Conservation (phyloP, 2,888 invertebrate species). For the Caenorhabditis angaria region DNA sequence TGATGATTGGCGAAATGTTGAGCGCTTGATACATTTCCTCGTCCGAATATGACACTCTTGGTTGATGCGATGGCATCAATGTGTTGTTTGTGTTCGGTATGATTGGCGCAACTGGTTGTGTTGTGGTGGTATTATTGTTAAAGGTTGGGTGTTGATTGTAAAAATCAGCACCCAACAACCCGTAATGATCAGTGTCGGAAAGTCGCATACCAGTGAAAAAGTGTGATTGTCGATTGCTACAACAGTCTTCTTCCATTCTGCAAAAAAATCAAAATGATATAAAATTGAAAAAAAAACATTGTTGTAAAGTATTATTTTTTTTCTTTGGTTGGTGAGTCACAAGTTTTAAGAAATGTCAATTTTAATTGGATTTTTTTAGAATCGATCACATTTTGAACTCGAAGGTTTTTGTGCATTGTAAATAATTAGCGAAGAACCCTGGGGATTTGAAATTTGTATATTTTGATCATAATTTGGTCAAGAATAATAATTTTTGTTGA, state of each 20-base stretch:
- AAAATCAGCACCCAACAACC: constrained; percentile 21
- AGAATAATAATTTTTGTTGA: too few species aligned
- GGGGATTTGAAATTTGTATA: too few species aligned
- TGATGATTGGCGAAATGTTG: constrained; percentile 25
- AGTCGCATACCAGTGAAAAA: constrained; percentile 19
- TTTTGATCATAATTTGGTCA: too few species aligned
- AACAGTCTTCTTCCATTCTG: constrained; percentile 29
- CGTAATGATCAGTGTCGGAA: constrained; percentile 26
- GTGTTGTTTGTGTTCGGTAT: too few species aligned
- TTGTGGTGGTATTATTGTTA: background rate
- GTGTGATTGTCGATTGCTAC: constrained; percentile 11
- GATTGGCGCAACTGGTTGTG: too few species aligned
- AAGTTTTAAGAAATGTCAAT: background rate
- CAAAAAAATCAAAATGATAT: too few species aligned
- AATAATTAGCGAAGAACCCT: too few species aligned
- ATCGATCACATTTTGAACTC: too few species aligned
- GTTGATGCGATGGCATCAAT: background rate
- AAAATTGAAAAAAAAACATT: background rate
- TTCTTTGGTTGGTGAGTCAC: background rate
- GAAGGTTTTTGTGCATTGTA: too few species aligned
- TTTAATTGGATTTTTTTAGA: background rate
- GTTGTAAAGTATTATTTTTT: background rate
- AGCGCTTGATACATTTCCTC: constrained; percentile 35
- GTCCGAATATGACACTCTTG: constrained; percentile 32
- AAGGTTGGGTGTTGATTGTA: constrained; percentile 3